Base-by-base conservation (phyloP, 2,797 vertebrate genomes). In the Cyprinella venusta region DNA sequence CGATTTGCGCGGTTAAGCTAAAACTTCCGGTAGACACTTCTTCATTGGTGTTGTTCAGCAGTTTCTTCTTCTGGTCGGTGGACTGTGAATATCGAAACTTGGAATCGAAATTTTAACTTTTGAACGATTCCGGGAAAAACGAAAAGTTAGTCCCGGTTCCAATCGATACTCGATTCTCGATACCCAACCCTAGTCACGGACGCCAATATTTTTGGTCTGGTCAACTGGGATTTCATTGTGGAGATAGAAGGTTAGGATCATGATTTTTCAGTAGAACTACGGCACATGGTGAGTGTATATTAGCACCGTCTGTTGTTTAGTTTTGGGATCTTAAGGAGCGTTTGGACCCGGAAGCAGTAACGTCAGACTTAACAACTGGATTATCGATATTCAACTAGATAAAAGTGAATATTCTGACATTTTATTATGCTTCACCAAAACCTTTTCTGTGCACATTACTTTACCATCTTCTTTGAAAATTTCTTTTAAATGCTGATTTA, bases 351-450 rank as follows among this genome's bases (percentile, higher is more conserved):
- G 70, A 72, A 21, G 48, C 50, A 7, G 48, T 33, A 6, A 71
- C 24, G 10, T 54, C 71, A 56, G 6, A 56, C 50, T 56, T 13
- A 7, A n/a, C 4, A 7, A 36, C 33, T 4, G 5, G 64, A 67
- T 67, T 21, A n/a, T 71, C 15, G 6, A 10, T 15, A 8, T 16
- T 45, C 52, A 45, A 8, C 16, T 80, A 30, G 77, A 79, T 80
- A 45, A 70, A 61, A 40, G 4, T 56, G 3, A 50, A 50, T 42
- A 61, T 18, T 72, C 45, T 18, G 40, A 71, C 36, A 59, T 69
- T 80, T 33, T 26, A 33, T 71, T 48, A 13, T 48, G 56, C 79
- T 24, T 81, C 19, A 64, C 80, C 69, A 64, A 81, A 81, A 81
- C 8, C 1, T 69, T 38, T 76, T 68, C 13, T 50, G 16, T 56